Evolutionary conservation across 2,797 vertebrate genomes (phyloP).

Genomic region (Erpetoichthys calabaricus): DNA sequence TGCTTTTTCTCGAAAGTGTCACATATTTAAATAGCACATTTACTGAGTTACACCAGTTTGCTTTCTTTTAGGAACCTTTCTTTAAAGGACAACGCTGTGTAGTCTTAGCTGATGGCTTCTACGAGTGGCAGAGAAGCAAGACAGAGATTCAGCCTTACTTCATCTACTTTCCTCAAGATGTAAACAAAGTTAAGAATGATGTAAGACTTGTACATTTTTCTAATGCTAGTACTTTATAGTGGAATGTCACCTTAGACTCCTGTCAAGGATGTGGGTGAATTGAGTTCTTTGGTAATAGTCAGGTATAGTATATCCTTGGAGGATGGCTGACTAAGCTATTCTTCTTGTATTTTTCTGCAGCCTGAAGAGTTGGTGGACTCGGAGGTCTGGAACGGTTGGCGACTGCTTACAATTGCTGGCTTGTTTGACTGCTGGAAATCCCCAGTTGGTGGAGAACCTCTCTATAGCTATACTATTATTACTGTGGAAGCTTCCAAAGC

Average conservation of each 20-base stretch:
- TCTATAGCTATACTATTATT: slow-evolving; percentile 82
- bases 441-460: slow-evolving; percentile 56
- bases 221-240: too few relatives aligned
- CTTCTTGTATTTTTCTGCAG: slow-evolving; percentile 19
- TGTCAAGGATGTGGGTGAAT: too few relatives aligned
- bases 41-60: too few relatives aligned
- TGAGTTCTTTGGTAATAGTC: too few relatives aligned
- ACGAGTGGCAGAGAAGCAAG: slow-evolving; percentile 69
- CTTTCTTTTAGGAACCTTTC: slow-evolving; percentile 71
- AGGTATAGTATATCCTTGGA: too few relatives aligned
- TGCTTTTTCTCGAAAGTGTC: too few relatives aligned
- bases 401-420: slow-evolving; percentile 81
- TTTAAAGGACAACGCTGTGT: slow-evolving; percentile 83
- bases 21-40: too few relatives aligned
- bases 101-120: slow-evolving; percentile 87
- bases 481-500: slow-evolving; percentile 70
- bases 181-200: slow-evolving; percentile 9
- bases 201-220: neutral
- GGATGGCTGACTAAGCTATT: too few relatives aligned
- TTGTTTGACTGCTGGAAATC: slow-evolving; percentile 89
- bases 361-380: slow-evolving; percentile 16
- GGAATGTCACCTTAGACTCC: too few relatives aligned
- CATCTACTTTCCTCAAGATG: slow-evolving; percentile 83
- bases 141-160: slow-evolving; percentile 78
- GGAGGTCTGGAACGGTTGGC: slow-evolving; percentile 63